Base-by-base conservation (phyloP, 2,888 invertebrate genomes). In the Hyppa rectilinea region DNA sequence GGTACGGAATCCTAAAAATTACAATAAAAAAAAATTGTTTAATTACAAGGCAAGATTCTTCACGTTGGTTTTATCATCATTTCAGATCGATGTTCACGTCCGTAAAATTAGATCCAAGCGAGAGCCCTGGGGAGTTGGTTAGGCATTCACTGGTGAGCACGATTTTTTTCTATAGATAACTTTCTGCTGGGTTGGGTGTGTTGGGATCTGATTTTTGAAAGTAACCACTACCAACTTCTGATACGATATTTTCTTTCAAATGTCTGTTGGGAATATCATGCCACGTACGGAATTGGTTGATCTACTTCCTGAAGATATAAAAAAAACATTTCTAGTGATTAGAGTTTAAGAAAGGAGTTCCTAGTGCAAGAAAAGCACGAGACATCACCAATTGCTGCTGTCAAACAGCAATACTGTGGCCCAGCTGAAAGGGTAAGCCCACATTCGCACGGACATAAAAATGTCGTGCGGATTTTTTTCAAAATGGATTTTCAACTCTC, bases 151-250 rank as follows among this genome's bases (percentile, higher is more conserved):
- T 38, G 14, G 23, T n/a, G 20, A 20, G 14, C 23, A 26, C 5
- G 52, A 49, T 34, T 49, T 69, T 34, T 9, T 20, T 55, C 23
- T 23, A 9, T 61, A 62, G 31, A 29, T 31, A 31, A 40, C 49
- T 26, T n/a, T 38, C 47, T 49, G n/a, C 34, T 34, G 29, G 23
- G n/a, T n/a, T n/a, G n/a, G n/a, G n/a, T n/a, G n/a, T n/a, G n/a
- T 40, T 34, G 29, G 23, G n/a, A 40, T 47, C 6, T n/a, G 6
- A 69, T 34, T 17, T 17, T 17, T n/a, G 5, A 12, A 2, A 26
- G 5, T 31, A 40, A 14, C n/a, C 26, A 17, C n/a, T 31, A 17
- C 40, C 10, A 50, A 50, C 20, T 62, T 66, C 9, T 9, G 23
- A 66, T 23, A n/a, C 7, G 17, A 49, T 61, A 12, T 47, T 29